These are phyloP conservation scores for Magallana nippona DNA, from an alignment of 2,888 invertebrate species.

Conservation along the genomic window DNA sequence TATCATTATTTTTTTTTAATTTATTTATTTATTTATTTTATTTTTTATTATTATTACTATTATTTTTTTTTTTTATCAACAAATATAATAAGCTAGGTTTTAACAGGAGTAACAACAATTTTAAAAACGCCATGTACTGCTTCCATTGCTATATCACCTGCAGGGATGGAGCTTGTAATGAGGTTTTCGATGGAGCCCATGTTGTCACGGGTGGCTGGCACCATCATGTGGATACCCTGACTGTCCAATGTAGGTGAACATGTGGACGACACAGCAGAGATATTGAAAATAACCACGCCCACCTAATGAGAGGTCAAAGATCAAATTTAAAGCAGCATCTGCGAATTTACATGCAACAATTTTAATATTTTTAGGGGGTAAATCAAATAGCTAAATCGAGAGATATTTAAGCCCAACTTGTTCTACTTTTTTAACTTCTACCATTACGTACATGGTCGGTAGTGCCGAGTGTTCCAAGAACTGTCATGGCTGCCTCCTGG, in stretches of 20 bases:
- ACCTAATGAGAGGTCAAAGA: conserved; percentile 38
- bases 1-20: too few relatives aligned
- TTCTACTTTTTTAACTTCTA: neutral
- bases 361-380: too few relatives aligned
- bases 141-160: neutral
- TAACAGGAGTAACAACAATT: too few relatives aligned
- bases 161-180: conserved; percentile 30
- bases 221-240: conserved; percentile 34
- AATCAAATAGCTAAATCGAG: too few relatives aligned
- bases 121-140: too few relatives aligned
- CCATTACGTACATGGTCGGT: conserved; percentile 46
- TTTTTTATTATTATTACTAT: too few relatives aligned
- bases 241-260: conserved; percentile 35
- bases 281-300: conserved; percentile 48
- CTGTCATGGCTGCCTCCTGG: conserved; percentile 49
- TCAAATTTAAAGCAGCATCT: neutral
- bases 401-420: too few relatives aligned
- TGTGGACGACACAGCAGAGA: conserved; percentile 37
- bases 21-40: too few relatives aligned
- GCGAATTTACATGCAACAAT: too few relatives aligned
- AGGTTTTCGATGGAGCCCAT: conserved; percentile 38
- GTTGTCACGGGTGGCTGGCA: conserved; percentile 44
- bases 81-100: too few relatives aligned
- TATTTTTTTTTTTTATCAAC: too few relatives aligned
- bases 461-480: conserved; percentile 47